Evolutionary conservation across 2,888 invertebrate species (phyloP).

Genomic region (Enchytraeus crypticus): DNA sequence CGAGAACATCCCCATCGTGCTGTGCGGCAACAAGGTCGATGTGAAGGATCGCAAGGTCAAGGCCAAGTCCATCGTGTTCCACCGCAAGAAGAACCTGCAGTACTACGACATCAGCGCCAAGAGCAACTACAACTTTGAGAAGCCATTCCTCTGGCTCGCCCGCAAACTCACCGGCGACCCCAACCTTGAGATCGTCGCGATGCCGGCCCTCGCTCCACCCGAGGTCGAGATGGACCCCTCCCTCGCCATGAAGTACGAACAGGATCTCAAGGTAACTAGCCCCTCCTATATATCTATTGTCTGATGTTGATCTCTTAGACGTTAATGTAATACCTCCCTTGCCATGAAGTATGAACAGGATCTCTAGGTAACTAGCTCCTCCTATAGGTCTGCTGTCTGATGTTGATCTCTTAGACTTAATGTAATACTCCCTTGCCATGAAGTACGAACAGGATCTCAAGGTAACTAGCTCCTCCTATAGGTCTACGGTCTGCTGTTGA

Average conservation of each 20-base stretch:
- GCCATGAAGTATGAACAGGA: background rate
- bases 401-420: slow-evolving; percentile 92
- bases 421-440: slow-evolving; percentile 94
- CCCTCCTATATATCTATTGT: background rate
- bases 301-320: background rate
- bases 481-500: background rate
- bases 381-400: slow-evolving; percentile 99
- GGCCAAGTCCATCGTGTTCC: slow-evolving; percentile 97
- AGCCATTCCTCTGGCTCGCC: slow-evolving; percentile 97
- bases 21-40: slow-evolving; percentile 98
- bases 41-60: slow-evolving; percentile 99
- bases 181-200: slow-evolving; percentile 95
- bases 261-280: slow-evolving; percentile 55
- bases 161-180: slow-evolving; percentile 97
- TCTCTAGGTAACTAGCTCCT: too few species aligned
- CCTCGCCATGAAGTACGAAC: slow-evolving; percentile 91
- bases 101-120: slow-evolving; percentile 99
- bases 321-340: background rate
- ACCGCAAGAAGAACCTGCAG: slow-evolving; percentile 97
- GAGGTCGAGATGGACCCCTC: slow-evolving; percentile 98
- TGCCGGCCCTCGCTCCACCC: slow-evolving; percentile 95
- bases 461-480: slow-evolving; percentile 15
- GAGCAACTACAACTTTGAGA: slow-evolving; percentile 99
- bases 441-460: slow-evolving; percentile 79
- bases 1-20: slow-evolving; percentile 98